Evolutionary conservation across 2,888 invertebrate species (phyloP).

Genomic region (Pheosia gnoma): DNA sequence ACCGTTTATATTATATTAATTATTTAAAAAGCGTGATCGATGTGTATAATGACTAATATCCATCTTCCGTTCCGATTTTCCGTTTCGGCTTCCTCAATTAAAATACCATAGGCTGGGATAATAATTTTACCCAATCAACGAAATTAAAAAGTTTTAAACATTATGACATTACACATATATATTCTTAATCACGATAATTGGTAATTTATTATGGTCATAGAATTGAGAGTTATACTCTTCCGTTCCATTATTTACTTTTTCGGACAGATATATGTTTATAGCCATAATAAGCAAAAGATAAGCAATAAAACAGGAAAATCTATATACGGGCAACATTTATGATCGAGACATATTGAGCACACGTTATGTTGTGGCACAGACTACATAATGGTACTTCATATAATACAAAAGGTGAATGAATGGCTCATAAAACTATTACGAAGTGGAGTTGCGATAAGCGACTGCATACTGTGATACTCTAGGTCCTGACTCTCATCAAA

Average conservation of each 20-base stretch:
- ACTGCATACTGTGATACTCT: too few species aligned
- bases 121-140: too few species aligned
- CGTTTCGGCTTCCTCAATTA: not conserved
- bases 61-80: not conserved
- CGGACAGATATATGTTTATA: not conserved
- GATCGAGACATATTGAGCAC: not conserved
- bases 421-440: too few species aligned
- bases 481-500: too few species aligned
- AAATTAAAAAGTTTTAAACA: too few species aligned
- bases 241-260: not conserved
- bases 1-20: too few species aligned
- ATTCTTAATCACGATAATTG: not conserved
- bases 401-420: too few species aligned
- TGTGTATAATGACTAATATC: not conserved
- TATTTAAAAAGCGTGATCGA: not conserved
- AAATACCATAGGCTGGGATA: not conserved
- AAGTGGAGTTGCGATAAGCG: too few species aligned
- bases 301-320: slow-evolving; percentile 1
- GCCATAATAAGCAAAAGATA: not conserved
- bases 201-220: not conserved
- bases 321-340: not conserved
- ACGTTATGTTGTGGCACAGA: not conserved
- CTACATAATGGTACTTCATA: too few species aligned
- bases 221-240: not conserved
- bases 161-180: too few species aligned